Base-by-base conservation (phyloP, 2,888 invertebrate species). In the Chymomyza procnemis region DNA sequence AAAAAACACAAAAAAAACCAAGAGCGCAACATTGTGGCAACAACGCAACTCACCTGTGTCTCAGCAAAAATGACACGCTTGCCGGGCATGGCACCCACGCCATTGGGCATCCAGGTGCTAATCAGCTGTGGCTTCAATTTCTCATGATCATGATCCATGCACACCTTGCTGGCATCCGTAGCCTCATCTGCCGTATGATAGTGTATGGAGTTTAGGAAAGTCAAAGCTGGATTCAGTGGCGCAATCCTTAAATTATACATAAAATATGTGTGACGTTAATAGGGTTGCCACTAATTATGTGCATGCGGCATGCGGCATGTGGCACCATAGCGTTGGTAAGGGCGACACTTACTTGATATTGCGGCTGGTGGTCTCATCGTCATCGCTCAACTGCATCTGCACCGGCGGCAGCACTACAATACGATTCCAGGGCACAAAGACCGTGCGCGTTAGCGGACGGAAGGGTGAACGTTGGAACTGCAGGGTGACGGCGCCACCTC, bases 401-500 rank as follows among this genome's bases (percentile, higher is more conserved):
- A 97, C 95, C 12, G 97, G 96, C 6, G 97, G 96, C 79, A 97
- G 92, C 50, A 97, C 97, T 60, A 99, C 97, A 85, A 99, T 98
- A 85, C 91, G 97, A 92, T 99, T 99, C 97, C 99, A 98, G 19
- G 99, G 98, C 71, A 98, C 97, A 91, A 97, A 97, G 69, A 98
- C 96, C 3, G 97, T 97, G 89, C 95, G 94, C 73, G 96, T 95
- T 68, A 96, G 92, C 0, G 97, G 95, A 89, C 95, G 94, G 93
- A 98, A 99, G 26, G 99, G 99, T 66, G 96, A 97, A 69, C 99
- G 93, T 90, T 98, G 97, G 92, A 99, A 98, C 92, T 98, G 97
- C 78, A 99, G 92, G 19, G 97, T 98, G 66, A 99, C 97, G 1
- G 98, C 98, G 41, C 98, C 98, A 58, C 99, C 99, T 16, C 99